Evolutionary conservation across 1,140 invertebrate species (phyloP), one percentile per base, ranked within the genome.

Genomic region (Hylaeus volcanicus): DNA sequence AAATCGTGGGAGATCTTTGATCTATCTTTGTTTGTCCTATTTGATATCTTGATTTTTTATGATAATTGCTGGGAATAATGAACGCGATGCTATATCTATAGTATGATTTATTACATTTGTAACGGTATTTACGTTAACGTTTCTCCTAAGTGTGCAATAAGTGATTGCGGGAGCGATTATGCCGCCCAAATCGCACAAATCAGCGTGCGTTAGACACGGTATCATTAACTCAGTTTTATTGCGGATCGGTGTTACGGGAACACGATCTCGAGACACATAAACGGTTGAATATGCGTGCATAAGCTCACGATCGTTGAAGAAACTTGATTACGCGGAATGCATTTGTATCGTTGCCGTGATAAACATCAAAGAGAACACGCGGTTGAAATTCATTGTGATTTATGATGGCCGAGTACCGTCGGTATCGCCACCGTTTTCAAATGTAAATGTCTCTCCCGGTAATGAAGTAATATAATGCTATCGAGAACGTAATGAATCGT

Each of bases 91-190:
- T 55, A 45, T 69, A 58, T 63, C 74, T 48, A 51, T 39, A 14
- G 53, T 15, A 68, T 65, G 77, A 86, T 86, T 86, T 86, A 86
- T 86, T 11, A 41, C 51, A 5, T 37, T 37, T 37, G 39, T 51
- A 75, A 75, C 60, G 53, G 53, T 76, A 86, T 63, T 58, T 65
- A 37, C 71, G 84, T 86, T 79, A 74, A 74, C 51, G 70, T 70
- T 41, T 68, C 48, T 83, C 51, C 39, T 75, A 74, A 86, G 72
- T 53, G 63, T 61, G 37, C 70, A 64, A 82, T 75, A 86, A 86
- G 70, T 70, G 79, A 86, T 82, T 37, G 74, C 26, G 45, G 51
- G 51, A 69, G 14, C 74, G 84, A 86, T 86, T 85, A 82, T 78
- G 43, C 71, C 65, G 70, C 43, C 61, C 41, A 74, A 86, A 82